Evolutionary conservation across 2,113 vertebrate genomes (phyloP).

Genomic region (Desmodus rotundus): DNA sequence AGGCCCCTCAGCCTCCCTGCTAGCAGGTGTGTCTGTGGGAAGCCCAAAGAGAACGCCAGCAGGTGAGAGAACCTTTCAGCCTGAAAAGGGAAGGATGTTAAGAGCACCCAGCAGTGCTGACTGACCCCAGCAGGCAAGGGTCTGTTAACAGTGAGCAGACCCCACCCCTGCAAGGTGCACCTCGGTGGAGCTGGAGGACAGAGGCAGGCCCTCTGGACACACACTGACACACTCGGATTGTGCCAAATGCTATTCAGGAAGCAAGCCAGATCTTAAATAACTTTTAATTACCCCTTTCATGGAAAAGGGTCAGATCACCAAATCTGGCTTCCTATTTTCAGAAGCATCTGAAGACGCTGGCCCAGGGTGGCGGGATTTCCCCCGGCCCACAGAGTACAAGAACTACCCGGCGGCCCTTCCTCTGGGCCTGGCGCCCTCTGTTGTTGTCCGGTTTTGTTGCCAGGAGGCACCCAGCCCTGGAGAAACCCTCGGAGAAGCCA

Average conservation of each 20-base stretch:
- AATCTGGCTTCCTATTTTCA: neutral
- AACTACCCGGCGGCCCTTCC: neutral
- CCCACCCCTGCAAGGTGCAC: neutral
- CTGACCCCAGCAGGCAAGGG: neutral
- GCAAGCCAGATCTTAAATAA: neutral
- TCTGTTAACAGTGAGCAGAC: fast-evolving
- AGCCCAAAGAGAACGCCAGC: neutral
- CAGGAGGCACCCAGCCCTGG: neutral
- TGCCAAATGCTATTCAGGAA: neutral
- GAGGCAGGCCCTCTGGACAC: neutral
- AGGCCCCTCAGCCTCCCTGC: fast-evolving
- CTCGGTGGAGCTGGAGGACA: fast-evolving
- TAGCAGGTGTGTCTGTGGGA: neutral
- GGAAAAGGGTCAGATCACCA: neutral
- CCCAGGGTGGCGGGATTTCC: fast-evolving
- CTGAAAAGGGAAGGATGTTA: neutral
- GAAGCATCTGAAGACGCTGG: neutral
- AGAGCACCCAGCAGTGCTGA: too few relatives aligned
- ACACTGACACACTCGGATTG: fast-evolving
- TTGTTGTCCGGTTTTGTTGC: fast-evolving
- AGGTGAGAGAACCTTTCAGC: neutral
- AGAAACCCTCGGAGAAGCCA: neutral
- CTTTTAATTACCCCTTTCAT: neutral
- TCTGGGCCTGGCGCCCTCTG: too few relatives aligned
- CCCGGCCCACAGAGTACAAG: neutral